phyloP scores from a whole-genome alignment of 2,888 invertebrate genomes.

The Erpobdella octoculata region DNA sequence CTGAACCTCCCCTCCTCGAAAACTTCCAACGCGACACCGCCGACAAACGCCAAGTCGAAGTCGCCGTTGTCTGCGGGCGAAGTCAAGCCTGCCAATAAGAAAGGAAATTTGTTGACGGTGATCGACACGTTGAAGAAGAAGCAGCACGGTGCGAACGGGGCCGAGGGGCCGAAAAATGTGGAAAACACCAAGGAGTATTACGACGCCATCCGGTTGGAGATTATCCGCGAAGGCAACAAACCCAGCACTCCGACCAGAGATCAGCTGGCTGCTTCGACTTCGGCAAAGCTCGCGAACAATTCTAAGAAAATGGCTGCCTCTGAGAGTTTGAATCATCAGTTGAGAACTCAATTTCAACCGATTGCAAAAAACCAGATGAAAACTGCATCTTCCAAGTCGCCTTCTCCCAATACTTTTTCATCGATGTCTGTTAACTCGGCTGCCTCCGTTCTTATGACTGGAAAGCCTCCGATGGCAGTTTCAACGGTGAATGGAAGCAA shows the following conservation, averaged over 20 bases:
- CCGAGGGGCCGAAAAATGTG: background rate
- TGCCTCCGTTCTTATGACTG: background rate
- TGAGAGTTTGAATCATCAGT: background rate
- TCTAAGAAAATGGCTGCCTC: background rate
- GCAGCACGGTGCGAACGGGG: conserved; percentile 4
- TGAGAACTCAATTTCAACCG: background rate
- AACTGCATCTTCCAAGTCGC: background rate
- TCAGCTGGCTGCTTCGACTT: conserved; percentile 14
- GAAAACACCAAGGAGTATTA: conserved; percentile 13
- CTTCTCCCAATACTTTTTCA: conserved; percentile 5
- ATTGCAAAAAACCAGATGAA: conserved; percentile 1
- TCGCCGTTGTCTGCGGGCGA: background rate
- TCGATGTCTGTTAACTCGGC: background rate
- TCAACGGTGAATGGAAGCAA: background rate
- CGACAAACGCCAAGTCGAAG: background rate
- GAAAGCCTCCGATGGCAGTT: background rate
- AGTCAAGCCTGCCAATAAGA: background rate
- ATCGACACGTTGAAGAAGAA: conserved; percentile 26
- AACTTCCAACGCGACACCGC: background rate
- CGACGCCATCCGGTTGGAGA: conserved; percentile 26
- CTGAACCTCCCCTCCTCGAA: background rate
- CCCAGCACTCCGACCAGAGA: conserved; percentile 24
- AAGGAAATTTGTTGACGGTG: conserved; percentile 3
- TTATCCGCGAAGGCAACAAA: conserved; percentile 26
- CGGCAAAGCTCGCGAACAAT: conserved; percentile 1